A percentile compares a stretch with the other conserved stretches of the same genome.
Evolutionary conservation across 2,797 vertebrate species (phyloP).

Genomic region (Yasuhikotakia modesta): DNA sequence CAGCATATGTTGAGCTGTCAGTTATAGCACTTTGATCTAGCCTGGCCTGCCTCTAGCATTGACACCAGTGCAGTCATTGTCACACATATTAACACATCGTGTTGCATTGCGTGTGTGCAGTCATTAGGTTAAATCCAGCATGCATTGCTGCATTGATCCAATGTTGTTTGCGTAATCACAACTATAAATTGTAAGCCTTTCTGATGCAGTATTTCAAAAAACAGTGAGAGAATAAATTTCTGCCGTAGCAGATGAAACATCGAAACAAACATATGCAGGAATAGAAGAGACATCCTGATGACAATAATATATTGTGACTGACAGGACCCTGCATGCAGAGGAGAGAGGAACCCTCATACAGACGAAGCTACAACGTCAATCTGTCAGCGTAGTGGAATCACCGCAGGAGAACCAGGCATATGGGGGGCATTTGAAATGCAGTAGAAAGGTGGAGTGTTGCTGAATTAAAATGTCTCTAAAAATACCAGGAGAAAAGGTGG

Average conservation of each 20-base stretch:
- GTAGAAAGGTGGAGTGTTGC: conserved; percentile 35
- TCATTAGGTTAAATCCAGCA: conserved; percentile 26
- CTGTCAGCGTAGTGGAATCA: conserved; percentile 40
- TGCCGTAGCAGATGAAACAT: conserved; percentile 33
- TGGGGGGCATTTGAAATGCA: conserved; percentile 37
- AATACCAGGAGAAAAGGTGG: conserved; percentile 50
- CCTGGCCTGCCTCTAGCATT: conserved; percentile 70
- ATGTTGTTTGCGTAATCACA: background rate
- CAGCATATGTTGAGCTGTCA: conserved; percentile 80
- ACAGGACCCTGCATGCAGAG: conserved; percentile 33
- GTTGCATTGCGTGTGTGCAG: conserved; percentile 34
- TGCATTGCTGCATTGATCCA: background rate
- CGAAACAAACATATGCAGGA: conserved; percentile 41
- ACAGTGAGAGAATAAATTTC: conserved; percentile 3
- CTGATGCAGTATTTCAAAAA: conserved; percentile 15
- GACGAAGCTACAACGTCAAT: conserved; percentile 16
- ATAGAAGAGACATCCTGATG: conserved; percentile 40
- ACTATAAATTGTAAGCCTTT: conserved; percentile 13
- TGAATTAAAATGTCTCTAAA: conserved; percentile 57
- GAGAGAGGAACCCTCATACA: conserved; percentile 41
- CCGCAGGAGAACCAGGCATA: conserved; percentile 39
- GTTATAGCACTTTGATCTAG: conserved; percentile 76
- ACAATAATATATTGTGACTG: conserved; percentile 44
- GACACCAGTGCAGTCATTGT: conserved; percentile 61
- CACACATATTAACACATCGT: conserved; percentile 34